Base-by-base conservation (phyloP, 2,797 vertebrate genomes). In the Pterois miles region DNA sequence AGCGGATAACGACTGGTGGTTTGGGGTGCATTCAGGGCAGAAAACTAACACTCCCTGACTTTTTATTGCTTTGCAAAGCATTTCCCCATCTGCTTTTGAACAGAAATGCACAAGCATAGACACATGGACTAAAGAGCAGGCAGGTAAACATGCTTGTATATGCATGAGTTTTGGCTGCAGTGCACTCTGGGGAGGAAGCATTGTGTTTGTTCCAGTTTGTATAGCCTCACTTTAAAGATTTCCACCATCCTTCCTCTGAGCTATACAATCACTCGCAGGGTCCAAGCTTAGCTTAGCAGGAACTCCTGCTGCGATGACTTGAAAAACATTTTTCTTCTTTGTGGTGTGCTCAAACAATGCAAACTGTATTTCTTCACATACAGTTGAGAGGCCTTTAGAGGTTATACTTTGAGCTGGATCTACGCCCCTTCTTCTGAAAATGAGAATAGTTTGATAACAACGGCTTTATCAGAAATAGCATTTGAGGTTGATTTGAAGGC, bases 221-320 rank as follows among this genome's bases (percentile, higher is more conserved):
- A 88, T 76, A 74, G 78, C 57, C 48, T 81, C 22, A 78, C 91
- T 91, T 89, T 88, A 89, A 93, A 93, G 88, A 86, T 77, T 89
- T 86, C 78, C 89, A 82, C 59, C 88, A 65, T 87, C 78, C 91
- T 94, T 94, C 93, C 92, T 90, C 84, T 68, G 38, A 81, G 74
- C 85, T 69, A 71, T 81, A 86, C 82, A 82, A 68, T 86, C 59
- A 31, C 46, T 73, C 23, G 9, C 43, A 33, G 74, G 82, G 60
- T 65, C 79, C 29, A 27, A 48, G 54, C 58, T 81, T 57, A 63
- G 58, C 75, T 56, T 57, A 74, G 78, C 89, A 91, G 91, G 90
- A 93, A 89, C 86, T 88, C 86, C 79, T 81, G 82, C 56, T 79
- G 87, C 54, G 71, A 14, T 8, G 74, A 76, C 80, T 80, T 73